These are phyloP conservation scores for Ellobius talpinus DNA, from an alignment of 2,113 vertebrate genomes.

Conservation along the genomic window DNA sequence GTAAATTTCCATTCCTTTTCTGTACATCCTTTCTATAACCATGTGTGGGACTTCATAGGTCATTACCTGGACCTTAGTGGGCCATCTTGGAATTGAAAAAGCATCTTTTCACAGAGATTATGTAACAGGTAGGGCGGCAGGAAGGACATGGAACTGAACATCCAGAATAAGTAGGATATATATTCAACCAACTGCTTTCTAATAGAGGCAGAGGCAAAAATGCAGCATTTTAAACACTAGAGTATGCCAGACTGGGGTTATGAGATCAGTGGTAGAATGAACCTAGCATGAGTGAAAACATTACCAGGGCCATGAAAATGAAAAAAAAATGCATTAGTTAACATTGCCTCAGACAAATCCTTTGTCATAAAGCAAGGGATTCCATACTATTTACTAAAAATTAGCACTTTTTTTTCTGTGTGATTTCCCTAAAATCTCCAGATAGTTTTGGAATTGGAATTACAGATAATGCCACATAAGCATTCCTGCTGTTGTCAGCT, in stretches of 20 bases:
- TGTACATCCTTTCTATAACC: background rate
- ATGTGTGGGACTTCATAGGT: accelerated
- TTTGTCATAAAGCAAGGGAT: slow-evolving; percentile 51
- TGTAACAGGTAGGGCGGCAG: accelerated
- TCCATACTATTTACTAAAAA: slow-evolving; percentile 59
- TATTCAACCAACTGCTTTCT: slow-evolving; percentile 5
- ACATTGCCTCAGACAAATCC: slow-evolving; percentile 28
- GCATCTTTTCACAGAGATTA: background rate
- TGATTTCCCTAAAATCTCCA: slow-evolving; percentile 52
- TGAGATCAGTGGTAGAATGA: background rate
- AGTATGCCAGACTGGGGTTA: background rate
- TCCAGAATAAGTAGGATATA: background rate
- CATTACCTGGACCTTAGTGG: background rate
- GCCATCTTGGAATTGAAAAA: background rate
- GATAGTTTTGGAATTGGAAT: slow-evolving; percentile 66
- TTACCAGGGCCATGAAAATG: background rate
- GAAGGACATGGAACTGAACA: background rate
- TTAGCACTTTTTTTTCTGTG: slow-evolving; percentile 56
- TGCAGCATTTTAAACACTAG: slow-evolving; percentile 1
- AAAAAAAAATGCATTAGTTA: slow-evolving; percentile 32
- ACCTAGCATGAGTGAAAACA: background rate
- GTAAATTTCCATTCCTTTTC: background rate
- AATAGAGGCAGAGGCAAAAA: background rate
- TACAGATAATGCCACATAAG: slow-evolving; percentile 72
- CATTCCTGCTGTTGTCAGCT: slow-evolving; percentile 62